Conservation (phyloP, 1,140 invertebrate species). For the Bombus difficillimus region DNA sequence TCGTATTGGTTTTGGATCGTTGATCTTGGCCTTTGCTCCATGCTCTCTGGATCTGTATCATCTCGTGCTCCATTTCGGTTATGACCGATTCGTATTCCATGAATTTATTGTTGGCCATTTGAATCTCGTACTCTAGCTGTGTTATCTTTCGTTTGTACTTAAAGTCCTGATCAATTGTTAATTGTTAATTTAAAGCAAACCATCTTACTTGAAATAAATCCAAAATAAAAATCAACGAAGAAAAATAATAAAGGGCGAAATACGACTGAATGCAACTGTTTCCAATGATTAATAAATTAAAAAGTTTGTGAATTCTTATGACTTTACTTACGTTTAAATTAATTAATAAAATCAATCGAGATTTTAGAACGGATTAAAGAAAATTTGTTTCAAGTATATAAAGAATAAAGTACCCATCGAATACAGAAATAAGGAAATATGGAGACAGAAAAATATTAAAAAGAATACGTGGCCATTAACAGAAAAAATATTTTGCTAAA, state of each 20-base stretch:
- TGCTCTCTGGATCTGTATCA: conserved; percentile 69
- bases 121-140: conserved; percentile 71
- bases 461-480: not conserved
- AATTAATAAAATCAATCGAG: no score
- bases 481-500: not conserved
- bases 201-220: not conserved
- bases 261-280: no score
- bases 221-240: not conserved
- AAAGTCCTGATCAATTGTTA: conserved; percentile 65
- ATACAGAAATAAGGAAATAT: no score
- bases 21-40: conserved; percentile 63
- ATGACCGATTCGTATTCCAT: conserved; percentile 69
- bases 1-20: conserved; percentile 1
- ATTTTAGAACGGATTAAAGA: no score
- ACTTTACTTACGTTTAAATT: no score
- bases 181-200: not conserved
- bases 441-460: not conserved
- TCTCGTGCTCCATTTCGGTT: conserved; percentile 71
- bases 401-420: no score
- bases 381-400: no score
- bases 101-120: conserved; percentile 64
- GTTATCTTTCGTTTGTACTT: conserved; percentile 71
- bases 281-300: no score
- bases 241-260: no score
- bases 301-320: no score